A percentile compares a stretch with the other conserved stretches of the same genome.
phyloP scores from a whole-genome alignment of 1,140 invertebrate species.

The Cotesia glomerata region DNA sequence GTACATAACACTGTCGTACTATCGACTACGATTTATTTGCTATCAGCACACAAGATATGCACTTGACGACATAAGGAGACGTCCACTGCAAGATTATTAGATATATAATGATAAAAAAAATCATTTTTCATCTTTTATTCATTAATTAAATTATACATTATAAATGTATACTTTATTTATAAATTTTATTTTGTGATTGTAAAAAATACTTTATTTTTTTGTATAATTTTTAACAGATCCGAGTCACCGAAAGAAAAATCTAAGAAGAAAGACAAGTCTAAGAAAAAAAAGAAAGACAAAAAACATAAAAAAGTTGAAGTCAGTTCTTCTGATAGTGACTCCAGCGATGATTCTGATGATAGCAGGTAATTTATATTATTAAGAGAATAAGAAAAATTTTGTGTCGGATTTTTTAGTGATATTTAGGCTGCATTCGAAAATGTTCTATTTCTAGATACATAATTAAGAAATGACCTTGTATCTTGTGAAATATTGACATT shows the following conservation, averaged over 20 bases:
- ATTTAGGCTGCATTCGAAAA: too few species aligned
- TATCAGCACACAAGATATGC: slow-evolving; percentile 60
- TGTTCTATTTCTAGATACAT: too few species aligned
- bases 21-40: slow-evolving; percentile 48
- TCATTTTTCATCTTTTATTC: slow-evolving; percentile 1
- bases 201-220: slow-evolving; percentile 15
- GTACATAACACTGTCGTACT: slow-evolving; percentile 1
- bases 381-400: too few species aligned
- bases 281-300: slow-evolving; percentile 58
- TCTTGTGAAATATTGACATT: too few species aligned
- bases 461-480: too few species aligned
- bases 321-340: slow-evolving; percentile 54
- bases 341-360: slow-evolving; percentile 54
- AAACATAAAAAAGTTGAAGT: slow-evolving; percentile 55
- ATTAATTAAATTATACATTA: neutral
- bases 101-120: slow-evolving; percentile 33
- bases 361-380: slow-evolving; percentile 46
- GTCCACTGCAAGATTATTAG: slow-evolving; percentile 54
- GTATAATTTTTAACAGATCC: slow-evolving; percentile 51
- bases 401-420: too few species aligned
- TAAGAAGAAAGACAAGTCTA: slow-evolving; percentile 60
- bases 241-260: slow-evolving; percentile 50
- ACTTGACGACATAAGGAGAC: slow-evolving; percentile 58
- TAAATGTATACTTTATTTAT: neutral
- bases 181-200: neutral